phyloP scores from a whole-genome alignment of 2,113 vertebrate genomes.

The Silurus glanis region DNA sequence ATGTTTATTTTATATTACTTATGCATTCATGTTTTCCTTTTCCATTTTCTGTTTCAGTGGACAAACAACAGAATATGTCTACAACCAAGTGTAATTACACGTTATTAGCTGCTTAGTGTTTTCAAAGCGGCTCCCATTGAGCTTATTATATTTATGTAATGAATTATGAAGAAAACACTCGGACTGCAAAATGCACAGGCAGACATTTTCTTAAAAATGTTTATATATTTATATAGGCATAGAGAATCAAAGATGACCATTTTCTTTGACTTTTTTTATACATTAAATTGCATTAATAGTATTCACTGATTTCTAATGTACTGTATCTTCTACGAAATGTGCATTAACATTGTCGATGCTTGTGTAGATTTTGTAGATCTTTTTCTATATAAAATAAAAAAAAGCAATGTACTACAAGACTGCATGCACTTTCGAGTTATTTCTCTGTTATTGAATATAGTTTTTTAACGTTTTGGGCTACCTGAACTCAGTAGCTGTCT shows the following conservation, averaged over 20 bases:
- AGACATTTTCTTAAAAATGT: not conserved
- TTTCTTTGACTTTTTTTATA: too few relatives aligned
- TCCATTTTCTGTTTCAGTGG: not conserved
- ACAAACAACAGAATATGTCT: not conserved
- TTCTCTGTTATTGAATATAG: not conserved
- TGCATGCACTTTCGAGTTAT: not conserved
- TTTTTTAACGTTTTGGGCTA: not conserved
- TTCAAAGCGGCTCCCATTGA: not conserved
- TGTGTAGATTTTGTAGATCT: not conserved
- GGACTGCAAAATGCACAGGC: not conserved
- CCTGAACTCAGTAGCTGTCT: not conserved
- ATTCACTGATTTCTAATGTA: not conserved
- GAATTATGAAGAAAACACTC: not conserved
- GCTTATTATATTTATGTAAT: not conserved
- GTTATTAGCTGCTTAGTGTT: not conserved
- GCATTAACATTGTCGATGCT: not conserved
- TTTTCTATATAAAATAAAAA: not conserved
- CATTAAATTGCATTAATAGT: too few relatives aligned
- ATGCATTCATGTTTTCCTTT: not conserved
- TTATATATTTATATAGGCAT: too few relatives aligned
- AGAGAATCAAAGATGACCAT: too few relatives aligned
- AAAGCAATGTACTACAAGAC: not conserved
- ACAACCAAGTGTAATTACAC: not conserved
- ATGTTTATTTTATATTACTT: not conserved
- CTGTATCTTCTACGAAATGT: conserved; percentile 1